phyloP scores from a whole-genome alignment of 2,888 invertebrate genomes.

The Cecidostiba fungosa region DNA sequence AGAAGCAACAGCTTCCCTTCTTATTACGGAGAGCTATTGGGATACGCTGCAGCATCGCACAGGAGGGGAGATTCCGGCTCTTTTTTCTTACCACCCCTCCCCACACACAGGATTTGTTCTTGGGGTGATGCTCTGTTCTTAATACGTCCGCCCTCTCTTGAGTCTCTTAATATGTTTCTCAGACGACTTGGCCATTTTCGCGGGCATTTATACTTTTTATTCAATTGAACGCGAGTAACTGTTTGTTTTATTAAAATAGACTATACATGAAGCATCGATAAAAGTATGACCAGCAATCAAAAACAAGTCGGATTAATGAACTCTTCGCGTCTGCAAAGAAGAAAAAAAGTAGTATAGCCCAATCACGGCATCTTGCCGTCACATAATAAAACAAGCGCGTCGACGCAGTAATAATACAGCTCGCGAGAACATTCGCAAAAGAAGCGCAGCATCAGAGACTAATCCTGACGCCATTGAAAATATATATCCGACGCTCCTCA shows the following conservation, averaged over 20 bases:
- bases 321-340: too few relatives aligned
- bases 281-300: too few relatives aligned
- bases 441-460: not conserved
- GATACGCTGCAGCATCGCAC: not conserved
- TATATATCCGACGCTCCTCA: not conserved
- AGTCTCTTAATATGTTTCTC: not conserved
- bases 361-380: too few relatives aligned
- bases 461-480: constrained; percentile 10
- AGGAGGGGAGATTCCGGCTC: constrained; percentile 21
- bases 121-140: not conserved
- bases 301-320: too few relatives aligned
- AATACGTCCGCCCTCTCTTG: constrained; percentile 12
- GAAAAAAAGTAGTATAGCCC: too few relatives aligned
- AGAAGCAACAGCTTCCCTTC: constrained; percentile 49
- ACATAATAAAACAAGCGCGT: not conserved
- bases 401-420: not conserved
- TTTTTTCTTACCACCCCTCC: constrained; percentile 22
- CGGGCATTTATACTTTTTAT: not conserved
- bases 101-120: not conserved
- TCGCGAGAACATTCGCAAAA: not conserved
- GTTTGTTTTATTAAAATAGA: too few relatives aligned
- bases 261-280: too few relatives aligned
- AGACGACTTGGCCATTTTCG: not conserved
- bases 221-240: too few relatives aligned
- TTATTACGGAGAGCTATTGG: constrained; percentile 23